These are phyloP conservation scores for Laupala kohalensis DNA, from an alignment of 1,140 invertebrate species.

Conservation along the genomic window DNA sequence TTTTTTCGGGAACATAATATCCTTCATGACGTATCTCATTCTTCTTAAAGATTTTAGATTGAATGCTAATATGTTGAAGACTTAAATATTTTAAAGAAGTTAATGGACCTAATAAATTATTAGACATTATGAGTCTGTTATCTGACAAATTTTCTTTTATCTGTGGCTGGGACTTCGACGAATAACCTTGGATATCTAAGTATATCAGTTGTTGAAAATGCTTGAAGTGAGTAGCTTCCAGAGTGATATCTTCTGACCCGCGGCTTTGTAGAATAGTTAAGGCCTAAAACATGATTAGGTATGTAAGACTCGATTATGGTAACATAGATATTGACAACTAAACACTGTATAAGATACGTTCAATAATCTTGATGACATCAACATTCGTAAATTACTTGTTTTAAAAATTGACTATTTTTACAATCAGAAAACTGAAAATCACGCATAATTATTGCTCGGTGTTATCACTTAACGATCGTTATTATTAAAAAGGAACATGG, in stretches of 20 bases:
- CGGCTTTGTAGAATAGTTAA: constrained; percentile 9
- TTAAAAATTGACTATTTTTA: too few relatives aligned
- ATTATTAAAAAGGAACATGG: too few relatives aligned
- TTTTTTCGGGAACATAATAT: neutral
- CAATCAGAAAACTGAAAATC: too few relatives aligned
- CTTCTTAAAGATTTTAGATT: neutral
- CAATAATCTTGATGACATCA: too few relatives aligned
- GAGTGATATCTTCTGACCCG: constrained; percentile 4
- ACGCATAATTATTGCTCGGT: too few relatives aligned
- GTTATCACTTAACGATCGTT: too few relatives aligned
- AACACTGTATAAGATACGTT: too few relatives aligned
- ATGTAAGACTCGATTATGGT: too few relatives aligned
- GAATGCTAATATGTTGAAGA: constrained; percentile 7
- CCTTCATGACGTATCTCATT: neutral
- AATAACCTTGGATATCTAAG: constrained; percentile 10
- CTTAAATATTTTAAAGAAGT: constrained; percentile 9
- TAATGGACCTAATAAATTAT: neutral
- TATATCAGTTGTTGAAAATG: constrained; percentile 1
- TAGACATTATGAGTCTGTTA: neutral
- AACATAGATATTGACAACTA: too few relatives aligned
- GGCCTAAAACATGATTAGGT: constrained; percentile 4
- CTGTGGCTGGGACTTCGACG: neutral
- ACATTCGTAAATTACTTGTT: too few relatives aligned
- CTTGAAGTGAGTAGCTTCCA: constrained; percentile 9
- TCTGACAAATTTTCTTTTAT: neutral